Percentiles rank a stretch among this genome's conserved stretches.
phyloP scores from a whole-genome alignment of 64 coral and sea anemone genomes.

The Dendronephthya gigantea region DNA sequence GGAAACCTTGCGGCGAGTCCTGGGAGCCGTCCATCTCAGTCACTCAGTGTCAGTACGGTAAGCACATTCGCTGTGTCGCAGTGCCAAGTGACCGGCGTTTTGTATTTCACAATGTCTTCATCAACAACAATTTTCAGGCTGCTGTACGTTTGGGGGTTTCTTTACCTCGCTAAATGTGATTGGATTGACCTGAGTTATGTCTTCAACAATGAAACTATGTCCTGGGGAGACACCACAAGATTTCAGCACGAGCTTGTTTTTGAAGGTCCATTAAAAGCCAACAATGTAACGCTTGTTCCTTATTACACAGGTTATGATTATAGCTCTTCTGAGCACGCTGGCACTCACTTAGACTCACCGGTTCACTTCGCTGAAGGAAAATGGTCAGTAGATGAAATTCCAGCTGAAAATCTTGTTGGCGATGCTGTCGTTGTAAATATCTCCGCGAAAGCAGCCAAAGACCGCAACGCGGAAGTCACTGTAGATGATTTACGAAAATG shows the following conservation, averaged over 20 bases:
- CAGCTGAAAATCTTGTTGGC: constrained; percentile 51
- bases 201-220: constrained; percentile 51
- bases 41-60: too few species aligned
- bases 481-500: constrained; percentile 40
- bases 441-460: constrained; percentile 33
- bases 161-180: neutral
- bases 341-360: constrained; percentile 65
- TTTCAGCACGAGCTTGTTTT: constrained; percentile 40
- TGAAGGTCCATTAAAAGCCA: constrained; percentile 1
- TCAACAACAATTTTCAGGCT: neutral
- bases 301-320: constrained; percentile 57
- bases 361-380: constrained; percentile 39
- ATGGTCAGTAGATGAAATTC: constrained; percentile 50
- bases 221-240: constrained; percentile 32
- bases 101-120: neutral
- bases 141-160: neutral
- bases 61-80: too few species aligned
- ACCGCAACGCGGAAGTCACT: neutral
- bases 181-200: constrained; percentile 60
- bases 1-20: too few species aligned
- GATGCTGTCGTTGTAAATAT: constrained; percentile 67
- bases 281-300: neutral
- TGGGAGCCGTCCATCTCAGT: too few species aligned
- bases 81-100: too few species aligned
- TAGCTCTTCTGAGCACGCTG: constrained; percentile 51